Conservation (phyloP, 2,113 vertebrate genomes). For the Hydropotes inermis region DNA sequence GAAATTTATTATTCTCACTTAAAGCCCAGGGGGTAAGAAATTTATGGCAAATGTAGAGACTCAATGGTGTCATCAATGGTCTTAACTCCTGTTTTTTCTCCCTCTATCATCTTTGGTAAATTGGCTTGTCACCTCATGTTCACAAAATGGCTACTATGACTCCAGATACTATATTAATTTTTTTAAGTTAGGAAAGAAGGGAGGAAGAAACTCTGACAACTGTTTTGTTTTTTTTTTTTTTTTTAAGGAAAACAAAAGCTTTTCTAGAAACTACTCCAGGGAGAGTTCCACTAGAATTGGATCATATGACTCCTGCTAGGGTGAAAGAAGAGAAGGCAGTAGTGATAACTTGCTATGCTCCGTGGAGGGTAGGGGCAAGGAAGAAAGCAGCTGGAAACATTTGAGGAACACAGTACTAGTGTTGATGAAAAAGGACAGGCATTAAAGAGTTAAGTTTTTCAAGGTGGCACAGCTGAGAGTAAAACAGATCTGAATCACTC, state of each 20-base stretch:
- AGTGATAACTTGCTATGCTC: background rate
- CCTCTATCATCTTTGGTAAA: background rate
- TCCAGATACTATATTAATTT: background rate
- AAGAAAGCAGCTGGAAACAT: background rate
- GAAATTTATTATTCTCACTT: background rate
- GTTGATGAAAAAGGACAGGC: background rate
- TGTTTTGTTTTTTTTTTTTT: background rate
- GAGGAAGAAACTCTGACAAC: background rate
- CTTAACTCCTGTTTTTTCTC: background rate
- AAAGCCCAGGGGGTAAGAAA: background rate
- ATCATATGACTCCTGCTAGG: background rate
- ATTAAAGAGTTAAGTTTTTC: background rate
- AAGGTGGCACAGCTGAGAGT: background rate
- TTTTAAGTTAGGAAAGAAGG: background rate
- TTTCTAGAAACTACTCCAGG: background rate
- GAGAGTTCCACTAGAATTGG: background rate
- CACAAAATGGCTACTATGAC: background rate
- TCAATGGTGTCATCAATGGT: background rate
- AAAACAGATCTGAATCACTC: background rate
- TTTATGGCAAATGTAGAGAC: background rate
- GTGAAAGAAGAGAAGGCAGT: background rate
- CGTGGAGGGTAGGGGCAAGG: background rate
- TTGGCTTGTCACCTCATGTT: background rate
- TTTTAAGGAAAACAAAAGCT: background rate
- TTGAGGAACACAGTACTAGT: background rate